A percentile compares a stretch with the other conserved stretches of the same genome.
phyloP scores from a whole-genome alignment of 2,888 invertebrate genomes.

The Amphipyra berbera region DNA sequence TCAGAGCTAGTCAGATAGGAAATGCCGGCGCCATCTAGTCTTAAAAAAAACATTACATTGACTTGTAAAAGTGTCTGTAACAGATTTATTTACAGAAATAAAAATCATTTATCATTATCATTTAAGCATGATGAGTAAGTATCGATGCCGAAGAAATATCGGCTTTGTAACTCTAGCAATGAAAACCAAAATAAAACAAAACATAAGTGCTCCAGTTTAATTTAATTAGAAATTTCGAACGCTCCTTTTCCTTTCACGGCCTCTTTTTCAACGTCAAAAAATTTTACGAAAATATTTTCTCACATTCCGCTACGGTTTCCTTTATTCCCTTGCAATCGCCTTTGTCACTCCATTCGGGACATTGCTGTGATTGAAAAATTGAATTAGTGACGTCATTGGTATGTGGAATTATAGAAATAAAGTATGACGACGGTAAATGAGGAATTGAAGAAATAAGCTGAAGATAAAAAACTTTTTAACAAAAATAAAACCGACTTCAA shows the following conservation, averaged over 20 bases:
- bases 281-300: conserved; percentile 10
- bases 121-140: too few relatives aligned
- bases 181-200: conserved; percentile 23
- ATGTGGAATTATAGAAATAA: conserved; percentile 1
- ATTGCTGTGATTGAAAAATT: conserved; percentile 33
- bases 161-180: too few relatives aligned
- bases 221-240: conserved; percentile 8
- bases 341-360: conserved; percentile 35
- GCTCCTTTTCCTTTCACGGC: background rate
- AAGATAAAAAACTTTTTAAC: too few relatives aligned
- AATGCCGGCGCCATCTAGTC: too few relatives aligned
- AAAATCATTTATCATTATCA: too few relatives aligned
- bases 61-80: too few relatives aligned
- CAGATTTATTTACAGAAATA: too few relatives aligned
- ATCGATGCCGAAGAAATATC: too few relatives aligned
- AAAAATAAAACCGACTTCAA: too few relatives aligned
- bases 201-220: conserved; percentile 11
- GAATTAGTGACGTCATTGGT: background rate
- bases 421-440: background rate
- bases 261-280: background rate
- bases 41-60: too few relatives aligned
- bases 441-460: too few relatives aligned
- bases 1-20: too few relatives aligned
- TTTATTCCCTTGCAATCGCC: conserved; percentile 25
- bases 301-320: conserved; percentile 27